These are phyloP conservation scores for Melanogrammus aeglefinus DNA, from an alignment of 2,797 vertebrate genomes.

Conservation along the genomic window DNA sequence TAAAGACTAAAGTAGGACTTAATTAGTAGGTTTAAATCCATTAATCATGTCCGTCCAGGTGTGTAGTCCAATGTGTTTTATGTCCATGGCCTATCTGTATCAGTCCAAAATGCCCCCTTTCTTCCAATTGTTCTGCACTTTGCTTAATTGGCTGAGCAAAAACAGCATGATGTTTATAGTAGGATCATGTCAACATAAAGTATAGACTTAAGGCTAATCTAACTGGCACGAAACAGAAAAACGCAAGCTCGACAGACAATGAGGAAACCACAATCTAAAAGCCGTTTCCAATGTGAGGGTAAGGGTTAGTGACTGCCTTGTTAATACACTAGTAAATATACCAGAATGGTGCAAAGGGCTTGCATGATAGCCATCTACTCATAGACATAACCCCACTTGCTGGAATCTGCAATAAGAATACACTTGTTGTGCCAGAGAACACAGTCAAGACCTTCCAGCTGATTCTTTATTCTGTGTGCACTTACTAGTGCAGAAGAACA, in stretches of 20 bases:
- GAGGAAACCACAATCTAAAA: neutral
- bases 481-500: constrained; percentile 35
- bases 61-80: neutral
- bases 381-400: neutral
- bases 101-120: neutral
- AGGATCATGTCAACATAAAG: neutral
- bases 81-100: neutral
- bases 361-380: neutral
- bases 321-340: neutral
- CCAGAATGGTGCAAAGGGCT: neutral
- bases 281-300: neutral
- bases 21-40: neutral
- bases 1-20: too few relatives aligned
- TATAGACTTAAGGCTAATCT: neutral
- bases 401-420: neutral
- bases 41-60: neutral
- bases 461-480: neutral
- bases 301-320: neutral
- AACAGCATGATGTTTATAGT: neutral
- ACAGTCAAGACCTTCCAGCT: neutral
- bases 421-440: neutral
- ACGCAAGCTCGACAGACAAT: neutral
- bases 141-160: neutral
- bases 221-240: neutral
- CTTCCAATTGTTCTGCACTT: neutral